Evolutionary conservation across 2,113 vertebrate species (phyloP).

Genomic region (Tiliqua scincoides): DNA sequence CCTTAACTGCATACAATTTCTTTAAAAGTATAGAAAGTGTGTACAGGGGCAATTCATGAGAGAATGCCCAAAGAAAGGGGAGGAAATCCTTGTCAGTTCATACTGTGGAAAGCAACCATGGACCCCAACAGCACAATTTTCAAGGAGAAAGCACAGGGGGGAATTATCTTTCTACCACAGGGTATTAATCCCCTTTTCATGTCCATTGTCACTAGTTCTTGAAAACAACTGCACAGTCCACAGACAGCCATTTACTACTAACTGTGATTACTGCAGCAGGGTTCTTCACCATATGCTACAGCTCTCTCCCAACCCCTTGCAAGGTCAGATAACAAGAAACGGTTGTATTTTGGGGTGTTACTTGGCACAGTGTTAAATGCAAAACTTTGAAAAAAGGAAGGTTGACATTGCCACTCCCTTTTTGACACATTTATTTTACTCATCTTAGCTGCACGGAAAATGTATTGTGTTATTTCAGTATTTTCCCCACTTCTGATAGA

Average conservation of each 20-base stretch:
- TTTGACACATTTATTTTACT: constrained; percentile 3
- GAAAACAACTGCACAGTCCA: not conserved
- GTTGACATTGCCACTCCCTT: not conserved
- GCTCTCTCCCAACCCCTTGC: not conserved
- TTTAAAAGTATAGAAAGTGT: not conserved
- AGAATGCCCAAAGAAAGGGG: not conserved
- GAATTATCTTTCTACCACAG: not conserved
- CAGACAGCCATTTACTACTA: constrained; percentile 4
- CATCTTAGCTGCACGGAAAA: constrained; percentile 1
- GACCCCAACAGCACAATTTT: not conserved
- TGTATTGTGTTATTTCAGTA: not conserved
- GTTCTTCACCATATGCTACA: not conserved
- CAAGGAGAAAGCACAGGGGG: not conserved
- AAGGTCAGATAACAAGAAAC: not conserved
- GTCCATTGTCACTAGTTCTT: not conserved
- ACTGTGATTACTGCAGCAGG: not conserved
- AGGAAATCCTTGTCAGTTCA: not conserved
- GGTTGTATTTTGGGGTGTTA: not conserved
- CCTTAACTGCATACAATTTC: not conserved
- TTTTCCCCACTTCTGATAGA: not conserved
- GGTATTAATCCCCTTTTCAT: not conserved
- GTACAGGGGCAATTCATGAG: not conserved
- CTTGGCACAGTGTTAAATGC: not conserved
- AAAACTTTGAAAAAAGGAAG: not conserved
- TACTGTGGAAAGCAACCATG: not conserved